Percentiles rank a stretch among this genome's conserved stretches.
Evolutionary conservation across 2,888 invertebrate genomes (phyloP).

Genomic region (Julus scanicus): DNA sequence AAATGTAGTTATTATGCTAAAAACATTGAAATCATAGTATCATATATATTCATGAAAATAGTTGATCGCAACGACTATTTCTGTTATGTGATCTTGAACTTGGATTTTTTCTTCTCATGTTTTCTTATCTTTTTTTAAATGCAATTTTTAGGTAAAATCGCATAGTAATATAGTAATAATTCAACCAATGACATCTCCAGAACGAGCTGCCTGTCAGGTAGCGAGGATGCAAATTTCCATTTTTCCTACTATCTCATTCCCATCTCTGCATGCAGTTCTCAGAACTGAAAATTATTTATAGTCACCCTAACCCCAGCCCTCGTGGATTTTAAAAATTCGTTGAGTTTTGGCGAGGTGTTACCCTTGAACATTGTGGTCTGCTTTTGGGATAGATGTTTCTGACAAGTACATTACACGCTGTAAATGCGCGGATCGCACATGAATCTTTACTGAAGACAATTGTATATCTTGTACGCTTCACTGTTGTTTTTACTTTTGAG

Average conservation of each 20-base stretch:
- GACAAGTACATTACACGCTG: not conserved
- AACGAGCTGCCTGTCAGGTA: not conserved
- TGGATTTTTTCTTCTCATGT: no score
- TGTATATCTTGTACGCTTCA: not conserved
- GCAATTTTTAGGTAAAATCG: not conserved
- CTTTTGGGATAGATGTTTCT: not conserved
- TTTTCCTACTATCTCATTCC: not conserved
- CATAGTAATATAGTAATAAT: not conserved
- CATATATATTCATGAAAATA: no score
- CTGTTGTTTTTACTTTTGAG: not conserved
- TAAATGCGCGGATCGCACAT: not conserved
- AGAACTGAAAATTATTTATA: constrained; percentile 15
- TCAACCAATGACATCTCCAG: not conserved
- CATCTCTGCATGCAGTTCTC: not conserved
- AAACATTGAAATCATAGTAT: no score
- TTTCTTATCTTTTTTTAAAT: no score
- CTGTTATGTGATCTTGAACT: no score
- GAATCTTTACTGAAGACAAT: not conserved
- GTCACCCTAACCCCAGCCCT: not conserved
- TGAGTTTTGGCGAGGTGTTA: not conserved
- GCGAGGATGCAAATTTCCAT: not conserved
- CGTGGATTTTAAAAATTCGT: not conserved
- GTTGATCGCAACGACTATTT: no score
- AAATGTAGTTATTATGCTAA: no score
- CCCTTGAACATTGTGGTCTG: not conserved